A percentile compares a stretch with the other conserved stretches of the same genome.
These are phyloP conservation scores for Athalia circularis DNA, from an alignment of 2,888 invertebrate genomes.

Conservation along the genomic window DNA sequence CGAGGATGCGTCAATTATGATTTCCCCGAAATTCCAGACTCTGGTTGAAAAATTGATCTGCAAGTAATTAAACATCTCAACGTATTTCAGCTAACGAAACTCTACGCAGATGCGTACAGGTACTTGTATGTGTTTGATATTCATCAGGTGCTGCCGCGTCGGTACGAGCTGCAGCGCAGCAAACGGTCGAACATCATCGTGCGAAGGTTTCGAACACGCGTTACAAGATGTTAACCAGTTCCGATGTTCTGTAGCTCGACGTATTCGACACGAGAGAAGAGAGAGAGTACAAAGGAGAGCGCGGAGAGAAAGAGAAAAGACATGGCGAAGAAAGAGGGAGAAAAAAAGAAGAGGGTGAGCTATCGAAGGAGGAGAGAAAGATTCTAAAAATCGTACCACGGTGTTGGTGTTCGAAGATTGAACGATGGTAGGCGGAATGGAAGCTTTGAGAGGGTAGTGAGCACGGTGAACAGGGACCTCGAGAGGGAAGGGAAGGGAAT, in stretches of 20 bases:
- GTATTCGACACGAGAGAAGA: slow-evolving; percentile 33
- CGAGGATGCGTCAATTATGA: too few relatives aligned
- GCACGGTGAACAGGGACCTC: too few relatives aligned
- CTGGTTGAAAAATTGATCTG: too few relatives aligned
- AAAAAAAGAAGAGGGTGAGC: slow-evolving; percentile 15
- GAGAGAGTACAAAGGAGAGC: slow-evolving; percentile 5
- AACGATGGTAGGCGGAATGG: slow-evolving; percentile 38
- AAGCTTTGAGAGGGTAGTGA: slow-evolving; percentile 26
- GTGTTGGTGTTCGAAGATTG: slow-evolving; percentile 33
- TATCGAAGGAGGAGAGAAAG: slow-evolving; percentile 16
- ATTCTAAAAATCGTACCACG: slow-evolving; percentile 34
- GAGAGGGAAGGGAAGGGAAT: slow-evolving; percentile 14
- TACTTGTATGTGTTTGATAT: too few relatives aligned
- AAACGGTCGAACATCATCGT: neutral
- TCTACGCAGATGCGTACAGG: too few relatives aligned
- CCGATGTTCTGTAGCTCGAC: slow-evolving; percentile 52
- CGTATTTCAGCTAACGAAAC: too few relatives aligned
- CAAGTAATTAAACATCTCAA: too few relatives aligned
- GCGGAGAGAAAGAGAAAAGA: slow-evolving; percentile 17
- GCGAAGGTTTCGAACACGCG: slow-evolving; percentile 54
- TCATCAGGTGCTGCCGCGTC: too few relatives aligned
- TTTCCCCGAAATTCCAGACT: too few relatives aligned
- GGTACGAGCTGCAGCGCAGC: too few relatives aligned
- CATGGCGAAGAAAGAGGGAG: slow-evolving; percentile 4
- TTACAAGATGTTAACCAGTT: slow-evolving; percentile 65